These are phyloP conservation scores for Channa maculata DNA, from an alignment of 2,113 vertebrate species.

Conservation along the genomic window DNA sequence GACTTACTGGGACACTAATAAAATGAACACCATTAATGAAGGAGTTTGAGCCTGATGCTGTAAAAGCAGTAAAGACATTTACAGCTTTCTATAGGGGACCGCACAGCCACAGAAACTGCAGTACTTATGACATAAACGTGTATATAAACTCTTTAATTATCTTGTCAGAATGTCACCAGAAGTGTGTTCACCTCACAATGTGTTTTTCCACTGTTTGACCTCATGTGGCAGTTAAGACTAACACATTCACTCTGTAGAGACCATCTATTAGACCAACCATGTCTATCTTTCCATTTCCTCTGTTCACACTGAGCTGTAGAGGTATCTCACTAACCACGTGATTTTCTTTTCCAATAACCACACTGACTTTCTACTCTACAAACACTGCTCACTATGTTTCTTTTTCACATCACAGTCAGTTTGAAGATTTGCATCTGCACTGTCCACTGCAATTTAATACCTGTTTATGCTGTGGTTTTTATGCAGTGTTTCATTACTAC, in stretches of 20 bases:
- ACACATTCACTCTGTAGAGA: constrained; percentile 35
- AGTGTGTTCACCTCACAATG: constrained; percentile 12
- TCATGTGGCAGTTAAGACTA: constrained; percentile 43
- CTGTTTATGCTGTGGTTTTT: not conserved
- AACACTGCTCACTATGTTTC: constrained; percentile 8
- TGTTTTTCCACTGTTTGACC: constrained; percentile 65
- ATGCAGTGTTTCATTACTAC: not conserved
- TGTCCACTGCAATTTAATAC: constrained; percentile 10
- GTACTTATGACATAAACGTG: too few species aligned
- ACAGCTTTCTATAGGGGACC: too few species aligned
- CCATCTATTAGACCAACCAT: constrained; percentile 59
- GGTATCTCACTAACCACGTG: constrained; percentile 51
- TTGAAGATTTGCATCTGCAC: constrained; percentile 27
- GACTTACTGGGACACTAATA: not conserved
- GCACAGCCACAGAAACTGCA: too few species aligned
- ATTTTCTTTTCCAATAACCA: constrained; percentile 54
- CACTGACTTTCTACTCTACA: constrained; percentile 30
- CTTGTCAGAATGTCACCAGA: not conserved
- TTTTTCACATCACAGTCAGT: constrained; percentile 17
- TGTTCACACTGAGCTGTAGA: constrained; percentile 53
- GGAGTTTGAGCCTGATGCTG: too few species aligned
- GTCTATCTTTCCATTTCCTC: constrained; percentile 74
- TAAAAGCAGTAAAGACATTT: too few species aligned
- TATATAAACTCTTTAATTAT: not conserved
- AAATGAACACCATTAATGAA: too few species aligned